Base-by-base conservation (phyloP, 1,140 invertebrate genomes). In the Atopsyche davidsoni region DNA sequence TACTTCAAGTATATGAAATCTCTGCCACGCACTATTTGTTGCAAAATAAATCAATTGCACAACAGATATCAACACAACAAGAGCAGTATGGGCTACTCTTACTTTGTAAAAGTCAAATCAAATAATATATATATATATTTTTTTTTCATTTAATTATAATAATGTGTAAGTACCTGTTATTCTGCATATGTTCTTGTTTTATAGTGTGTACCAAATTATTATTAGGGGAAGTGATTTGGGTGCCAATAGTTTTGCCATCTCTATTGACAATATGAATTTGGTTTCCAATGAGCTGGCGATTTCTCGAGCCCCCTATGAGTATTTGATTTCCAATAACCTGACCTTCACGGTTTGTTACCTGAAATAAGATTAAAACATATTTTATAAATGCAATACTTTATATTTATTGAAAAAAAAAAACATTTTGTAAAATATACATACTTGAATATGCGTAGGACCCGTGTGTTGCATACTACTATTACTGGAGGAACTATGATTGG, bases 261-360 rank as follows among this genome's bases (percentile, higher is more conserved):
- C 69, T 56, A 22, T 65, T 60, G 9, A 70, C 57, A 45, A 72
- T 64, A 54, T 71, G 70, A 45, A 72, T 60, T 54, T 68, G 68
- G 32, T 66, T 65, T 16, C 61, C 59, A 23, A 67, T 55, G 14
- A 70, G 53, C 36, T 58, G 55, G 17, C 68, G 58, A 46, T 61
- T 58, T n/a, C 56, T 43, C n/a, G 56, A 47, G 9, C 56, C 56
- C 0, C 56, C 56, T 36, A 58, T 66, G 45, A 73, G 59, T 46
- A 73, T 72, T 58, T 73, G 71, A 56, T 73, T 73, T 39, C 71
- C 71, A 43, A 73, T 73, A 54, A 73, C 71, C 42, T 73, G 71
- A 0, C 71, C 71, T 2, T 70, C 71, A 14, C 71, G 61, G 43
- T 73, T 72, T 44, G 70, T 73, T 23, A 73, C 69, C 71, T 73